These are phyloP conservation scores for Xestoiulus laeticollis DNA, from an alignment of 2,888 invertebrate genomes.

Conservation along the genomic window DNA sequence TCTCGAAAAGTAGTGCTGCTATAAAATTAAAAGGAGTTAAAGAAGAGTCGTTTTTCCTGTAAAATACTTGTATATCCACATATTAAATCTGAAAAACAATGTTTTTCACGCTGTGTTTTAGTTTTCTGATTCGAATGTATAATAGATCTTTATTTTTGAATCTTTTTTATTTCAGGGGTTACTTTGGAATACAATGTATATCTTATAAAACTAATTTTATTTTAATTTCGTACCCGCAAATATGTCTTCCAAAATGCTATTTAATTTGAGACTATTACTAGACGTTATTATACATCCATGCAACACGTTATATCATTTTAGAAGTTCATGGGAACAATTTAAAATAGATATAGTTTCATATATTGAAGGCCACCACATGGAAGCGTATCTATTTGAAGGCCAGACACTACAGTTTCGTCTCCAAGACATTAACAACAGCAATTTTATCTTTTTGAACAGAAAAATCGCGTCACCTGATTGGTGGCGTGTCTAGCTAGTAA, in stretches of 20 bases:
- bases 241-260: background rate
- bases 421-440: background rate
- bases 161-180: background rate
- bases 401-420: background rate
- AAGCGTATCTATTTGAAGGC: background rate
- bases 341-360: background rate
- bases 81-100: too few relatives aligned
- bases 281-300: background rate
- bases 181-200: too few relatives aligned
- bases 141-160: background rate
- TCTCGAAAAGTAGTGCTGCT: too few relatives aligned
- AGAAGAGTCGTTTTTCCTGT: too few relatives aligned
- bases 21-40: too few relatives aligned
- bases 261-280: background rate
- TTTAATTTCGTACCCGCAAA: background rate
- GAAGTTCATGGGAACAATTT: constrained; percentile 20
- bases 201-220: background rate
- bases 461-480: constrained; percentile 13
- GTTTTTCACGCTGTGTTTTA: too few relatives aligned
- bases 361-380: background rate
- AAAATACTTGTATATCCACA: too few relatives aligned
- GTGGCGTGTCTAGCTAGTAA: background rate
- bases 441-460: background rate
- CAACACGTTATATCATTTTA: background rate
- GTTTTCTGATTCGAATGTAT: too few relatives aligned